phyloP scores from a whole-genome alignment of 2,888 invertebrate species.

The Panzeria rudis region DNA sequence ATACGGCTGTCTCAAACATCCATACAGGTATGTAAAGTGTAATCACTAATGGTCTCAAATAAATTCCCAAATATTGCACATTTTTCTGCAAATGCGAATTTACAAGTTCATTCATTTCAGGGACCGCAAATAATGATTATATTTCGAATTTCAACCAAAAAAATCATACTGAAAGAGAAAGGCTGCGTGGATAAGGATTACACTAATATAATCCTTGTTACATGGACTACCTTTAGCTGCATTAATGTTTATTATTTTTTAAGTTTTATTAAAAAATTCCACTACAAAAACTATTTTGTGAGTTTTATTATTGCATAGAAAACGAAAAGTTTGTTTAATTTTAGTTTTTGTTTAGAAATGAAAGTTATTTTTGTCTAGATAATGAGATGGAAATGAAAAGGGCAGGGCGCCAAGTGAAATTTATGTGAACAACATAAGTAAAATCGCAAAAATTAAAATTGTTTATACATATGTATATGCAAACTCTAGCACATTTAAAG shows the following conservation, averaged over 20 bases:
- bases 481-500: no score
- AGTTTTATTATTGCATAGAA: neutral
- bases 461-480: no score
- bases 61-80: neutral
- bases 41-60: neutral
- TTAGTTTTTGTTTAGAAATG: neutral
- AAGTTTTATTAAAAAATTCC: neutral
- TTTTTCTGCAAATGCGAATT: neutral
- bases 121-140: slow-evolving; percentile 4
- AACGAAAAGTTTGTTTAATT: neutral
- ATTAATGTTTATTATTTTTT: neutral
- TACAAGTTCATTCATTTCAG: slow-evolving; percentile 1
- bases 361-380: no score
- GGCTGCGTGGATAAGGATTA: neutral
- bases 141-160: neutral
- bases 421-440: no score
- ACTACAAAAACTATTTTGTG: neutral
- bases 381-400: no score
- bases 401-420: no score
- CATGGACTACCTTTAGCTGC: neutral
- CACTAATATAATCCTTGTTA: neutral
- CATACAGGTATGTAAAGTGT: slow-evolving; percentile 88
- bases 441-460: no score
- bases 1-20: slow-evolving; percentile 94
- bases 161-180: neutral